These are phyloP conservation scores for Drosophila maculinotata DNA, from an alignment of 2,888 invertebrate species.

Conservation along the genomic window DNA sequence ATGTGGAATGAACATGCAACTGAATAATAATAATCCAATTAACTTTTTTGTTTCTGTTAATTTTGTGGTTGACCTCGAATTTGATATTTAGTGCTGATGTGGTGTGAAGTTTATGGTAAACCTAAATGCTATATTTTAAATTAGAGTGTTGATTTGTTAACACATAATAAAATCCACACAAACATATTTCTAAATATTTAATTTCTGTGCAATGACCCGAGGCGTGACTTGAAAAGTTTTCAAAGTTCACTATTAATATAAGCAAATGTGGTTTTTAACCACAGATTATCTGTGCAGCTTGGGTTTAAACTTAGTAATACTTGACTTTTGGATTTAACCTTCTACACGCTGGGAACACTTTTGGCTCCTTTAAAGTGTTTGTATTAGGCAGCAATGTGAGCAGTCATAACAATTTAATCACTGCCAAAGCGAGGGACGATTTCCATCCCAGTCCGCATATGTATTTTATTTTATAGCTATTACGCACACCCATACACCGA, in stretches of 20 bases:
- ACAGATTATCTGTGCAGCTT: slow-evolving; percentile 5
- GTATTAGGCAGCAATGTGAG: slow-evolving; percentile 20
- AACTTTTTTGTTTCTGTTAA: neutral
- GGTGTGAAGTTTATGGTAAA: neutral
- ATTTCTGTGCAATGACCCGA: slow-evolving; percentile 11
- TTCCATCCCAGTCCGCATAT: slow-evolving; percentile 41
- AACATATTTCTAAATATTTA: neutral
- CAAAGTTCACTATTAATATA: slow-evolving; percentile 12
- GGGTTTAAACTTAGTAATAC: neutral
- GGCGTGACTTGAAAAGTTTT: slow-evolving; percentile 12
- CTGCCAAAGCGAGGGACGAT: slow-evolving; percentile 55
- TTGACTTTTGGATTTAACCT: slow-evolving; percentile 3
- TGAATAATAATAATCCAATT: neutral
- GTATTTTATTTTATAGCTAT: slow-evolving; percentile 69
- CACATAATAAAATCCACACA: neutral
- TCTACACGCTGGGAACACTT: slow-evolving; percentile 5
- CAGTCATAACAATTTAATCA: slow-evolving; percentile 72
- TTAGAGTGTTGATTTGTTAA: slow-evolving; percentile 1
- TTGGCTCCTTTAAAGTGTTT: slow-evolving; percentile 38
- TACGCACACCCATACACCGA: slow-evolving; percentile 28
- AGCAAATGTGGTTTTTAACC: slow-evolving; percentile 7
- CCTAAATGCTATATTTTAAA: neutral
- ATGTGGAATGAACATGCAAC: neutral
- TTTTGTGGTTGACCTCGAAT: neutral
- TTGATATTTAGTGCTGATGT: neutral